Evolutionary conservation across 2,888 invertebrate genomes (phyloP).

Genomic region (Gastracanthus pulcherrimus): DNA sequence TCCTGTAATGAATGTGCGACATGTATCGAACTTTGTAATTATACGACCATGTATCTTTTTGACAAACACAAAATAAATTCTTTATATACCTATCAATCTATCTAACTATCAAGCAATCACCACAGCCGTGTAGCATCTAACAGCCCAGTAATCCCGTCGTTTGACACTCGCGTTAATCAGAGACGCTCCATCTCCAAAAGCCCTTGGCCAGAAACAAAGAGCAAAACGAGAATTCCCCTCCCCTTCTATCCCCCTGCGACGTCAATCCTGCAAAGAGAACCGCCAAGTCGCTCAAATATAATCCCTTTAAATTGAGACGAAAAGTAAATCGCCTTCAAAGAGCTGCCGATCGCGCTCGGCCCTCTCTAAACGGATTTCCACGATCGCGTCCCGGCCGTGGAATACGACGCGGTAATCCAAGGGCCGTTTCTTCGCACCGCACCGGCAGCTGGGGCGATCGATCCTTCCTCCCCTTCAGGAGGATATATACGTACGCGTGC

Average conservation of each 20-base stretch:
- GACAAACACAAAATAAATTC: too few species aligned
- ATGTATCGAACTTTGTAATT: too few species aligned
- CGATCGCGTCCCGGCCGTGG: slow-evolving; percentile 60
- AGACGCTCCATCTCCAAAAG: neutral
- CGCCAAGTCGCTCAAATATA: slow-evolving; percentile 39
- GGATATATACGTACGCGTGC: neutral
- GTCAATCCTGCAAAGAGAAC: neutral
- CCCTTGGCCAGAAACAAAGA: neutral
- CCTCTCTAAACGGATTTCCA: slow-evolving; percentile 62
- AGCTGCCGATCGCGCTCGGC: slow-evolving; percentile 9
- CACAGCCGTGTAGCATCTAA: neutral
- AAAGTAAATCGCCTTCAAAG: slow-evolving; percentile 41
- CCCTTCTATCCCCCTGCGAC: too few species aligned
- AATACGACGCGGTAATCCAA: slow-evolving; percentile 46
- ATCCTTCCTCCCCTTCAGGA: slow-evolving; percentile 18
- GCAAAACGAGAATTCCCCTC: neutral
- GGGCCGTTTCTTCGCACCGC: slow-evolving; percentile 45
- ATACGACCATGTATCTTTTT: too few species aligned
- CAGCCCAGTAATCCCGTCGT: neutral
- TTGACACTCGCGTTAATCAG: neutral
- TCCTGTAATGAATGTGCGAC: too few species aligned
- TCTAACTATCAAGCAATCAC: neutral
- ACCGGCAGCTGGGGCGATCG: neutral
- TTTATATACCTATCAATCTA: too few species aligned
- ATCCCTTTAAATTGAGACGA: slow-evolving; percentile 42